Conservation (phyloP, 2,113 vertebrate genomes). For the Onychostruthus taczanowskii region DNA sequence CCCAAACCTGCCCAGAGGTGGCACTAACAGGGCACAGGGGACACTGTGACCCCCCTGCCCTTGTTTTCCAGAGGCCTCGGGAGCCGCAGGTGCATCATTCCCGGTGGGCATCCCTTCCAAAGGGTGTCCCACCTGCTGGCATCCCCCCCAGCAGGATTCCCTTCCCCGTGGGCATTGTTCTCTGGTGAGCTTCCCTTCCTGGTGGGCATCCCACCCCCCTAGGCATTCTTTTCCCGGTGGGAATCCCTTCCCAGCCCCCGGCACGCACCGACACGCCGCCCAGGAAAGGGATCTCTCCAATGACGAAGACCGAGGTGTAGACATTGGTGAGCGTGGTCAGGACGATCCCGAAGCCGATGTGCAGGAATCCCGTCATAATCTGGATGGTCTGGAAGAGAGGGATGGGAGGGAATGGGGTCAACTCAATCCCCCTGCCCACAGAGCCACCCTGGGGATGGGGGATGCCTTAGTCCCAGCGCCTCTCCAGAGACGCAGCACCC, state of each 20-base stretch:
- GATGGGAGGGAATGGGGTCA: neutral
- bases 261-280: constrained; percentile 49
- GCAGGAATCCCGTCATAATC: constrained; percentile 60
- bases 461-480: neutral
- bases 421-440: neutral
- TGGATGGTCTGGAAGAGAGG: constrained; percentile 35
- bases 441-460: neutral
- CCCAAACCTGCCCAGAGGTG: neutral
- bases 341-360: constrained; percentile 59
- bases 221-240: neutral
- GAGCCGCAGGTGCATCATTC: neutral
- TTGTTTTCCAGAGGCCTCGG: too few relatives aligned
- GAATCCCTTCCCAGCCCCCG: rapidly evolving
- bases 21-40: neutral
- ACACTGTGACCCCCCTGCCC: neutral
- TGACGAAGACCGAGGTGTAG: constrained; percentile 49
- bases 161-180: neutral
- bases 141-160: neutral
- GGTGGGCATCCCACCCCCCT: neutral
- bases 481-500: neutral
- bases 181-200: neutral
- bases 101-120: neutral
- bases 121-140: neutral
- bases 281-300: constrained; percentile 55
- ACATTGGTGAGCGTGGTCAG: constrained; percentile 22